Evolutionary conservation across 2,888 invertebrate genomes (phyloP).

Genomic region (Drosophila planitibia): DNA sequence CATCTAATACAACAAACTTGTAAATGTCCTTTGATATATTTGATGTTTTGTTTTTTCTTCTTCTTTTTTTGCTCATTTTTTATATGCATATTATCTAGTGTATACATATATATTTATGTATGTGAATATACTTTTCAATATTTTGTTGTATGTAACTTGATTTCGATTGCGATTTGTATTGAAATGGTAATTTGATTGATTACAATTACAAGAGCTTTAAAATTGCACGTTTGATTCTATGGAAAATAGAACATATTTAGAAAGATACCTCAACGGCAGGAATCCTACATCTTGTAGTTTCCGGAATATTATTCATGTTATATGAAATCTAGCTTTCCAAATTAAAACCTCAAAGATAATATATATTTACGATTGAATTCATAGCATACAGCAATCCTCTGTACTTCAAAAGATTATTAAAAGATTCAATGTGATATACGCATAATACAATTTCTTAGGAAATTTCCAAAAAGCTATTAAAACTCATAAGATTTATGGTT

Average conservation of each 20-base stretch:
- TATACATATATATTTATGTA: slow-evolving; percentile 41
- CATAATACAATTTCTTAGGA: neutral
- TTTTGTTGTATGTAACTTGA: slow-evolving; percentile 51
- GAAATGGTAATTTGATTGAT: slow-evolving; percentile 57
- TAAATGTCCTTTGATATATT: slow-evolving; percentile 58
- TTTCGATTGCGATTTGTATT: slow-evolving; percentile 37
- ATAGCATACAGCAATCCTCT: neutral
- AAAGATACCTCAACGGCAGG: neutral
- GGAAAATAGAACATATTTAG: slow-evolving; percentile 11
- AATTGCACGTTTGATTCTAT: slow-evolving; percentile 50
- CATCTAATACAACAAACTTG: slow-evolving; percentile 73
- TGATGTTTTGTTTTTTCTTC: slow-evolving; percentile 21
- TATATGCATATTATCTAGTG: slow-evolving; percentile 44
- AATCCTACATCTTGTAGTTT: neutral
- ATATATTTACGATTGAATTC: neutral
- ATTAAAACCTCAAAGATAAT: neutral
- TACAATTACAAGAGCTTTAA: slow-evolving; percentile 48
- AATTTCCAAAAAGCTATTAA: slow-evolving; percentile 10
- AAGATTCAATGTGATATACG: neutral
- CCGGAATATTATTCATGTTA: neutral
- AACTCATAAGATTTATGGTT: slow-evolving; percentile 2
- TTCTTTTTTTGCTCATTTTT: slow-evolving; percentile 15
- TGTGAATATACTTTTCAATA: slow-evolving; percentile 34
- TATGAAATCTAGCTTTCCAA: neutral
- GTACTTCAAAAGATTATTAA: neutral